Evolutionary conservation across 2,797 vertebrate species (phyloP).

Genomic region (Mycteria americana): DNA sequence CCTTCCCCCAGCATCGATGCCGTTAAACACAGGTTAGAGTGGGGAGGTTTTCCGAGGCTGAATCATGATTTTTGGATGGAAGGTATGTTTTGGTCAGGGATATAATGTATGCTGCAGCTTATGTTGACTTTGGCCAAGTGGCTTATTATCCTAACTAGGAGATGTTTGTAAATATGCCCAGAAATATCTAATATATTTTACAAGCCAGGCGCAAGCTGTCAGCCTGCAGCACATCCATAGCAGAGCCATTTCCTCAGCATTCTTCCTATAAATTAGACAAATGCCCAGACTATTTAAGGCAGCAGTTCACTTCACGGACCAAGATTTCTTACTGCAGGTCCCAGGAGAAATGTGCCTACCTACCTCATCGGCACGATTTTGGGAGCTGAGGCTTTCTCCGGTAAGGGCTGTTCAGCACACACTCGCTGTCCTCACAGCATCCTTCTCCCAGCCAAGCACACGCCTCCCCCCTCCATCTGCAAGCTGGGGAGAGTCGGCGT

Average conservation of each 20-base stretch:
- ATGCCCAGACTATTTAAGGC: not conserved
- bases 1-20: not conserved
- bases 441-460: not conserved
- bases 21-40: not conserved
- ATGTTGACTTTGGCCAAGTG: not conserved
- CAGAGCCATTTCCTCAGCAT: not conserved
- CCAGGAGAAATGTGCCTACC: not conserved
- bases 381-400: not conserved
- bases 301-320: not conserved
- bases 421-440: not conserved
- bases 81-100: not conserved
- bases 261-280: not conserved
- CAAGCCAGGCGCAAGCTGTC: not conserved
- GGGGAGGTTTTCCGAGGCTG: not conserved
- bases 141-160: not conserved
- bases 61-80: not conserved
- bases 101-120: not conserved
- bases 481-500: not conserved
- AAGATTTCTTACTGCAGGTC: not conserved
- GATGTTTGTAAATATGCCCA: conserved; percentile 39
- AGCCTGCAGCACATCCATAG: not conserved
- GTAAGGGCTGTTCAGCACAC: not conserved
- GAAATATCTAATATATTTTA: conserved; percentile 8
- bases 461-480: not conserved
- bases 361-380: not conserved